Evolutionary conservation across 2,113 vertebrate species (phyloP).

Genomic region (Aspidoscelis tigris): DNA sequence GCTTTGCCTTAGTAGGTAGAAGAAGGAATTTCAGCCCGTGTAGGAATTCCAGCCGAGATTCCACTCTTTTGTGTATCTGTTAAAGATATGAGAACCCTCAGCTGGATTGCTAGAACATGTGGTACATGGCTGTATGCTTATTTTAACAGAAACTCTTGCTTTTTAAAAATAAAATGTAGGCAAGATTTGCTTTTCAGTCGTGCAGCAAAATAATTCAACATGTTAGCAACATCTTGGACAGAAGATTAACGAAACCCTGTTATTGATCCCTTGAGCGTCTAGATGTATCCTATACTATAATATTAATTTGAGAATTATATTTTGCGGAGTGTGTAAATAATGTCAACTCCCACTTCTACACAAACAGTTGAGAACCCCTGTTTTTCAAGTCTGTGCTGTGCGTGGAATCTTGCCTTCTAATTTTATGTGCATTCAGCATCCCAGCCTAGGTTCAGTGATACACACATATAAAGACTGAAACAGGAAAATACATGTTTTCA

Average conservation of each 20-base stretch:
- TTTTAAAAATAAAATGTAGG: neutral
- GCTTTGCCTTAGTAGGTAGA: no score
- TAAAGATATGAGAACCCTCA: no score
- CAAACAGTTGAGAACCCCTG: neutral
- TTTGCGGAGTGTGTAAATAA: conserved; percentile 1
- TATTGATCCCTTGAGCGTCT: neutral
- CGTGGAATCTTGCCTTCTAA: neutral
- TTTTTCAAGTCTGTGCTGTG: neutral
- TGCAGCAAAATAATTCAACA: neutral
- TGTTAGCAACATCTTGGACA: neutral
- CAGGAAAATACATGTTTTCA: neutral
- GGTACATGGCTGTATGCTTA: neutral
- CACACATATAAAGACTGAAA: neutral
- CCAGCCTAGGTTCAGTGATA: neutral
- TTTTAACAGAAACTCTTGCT: neutral
- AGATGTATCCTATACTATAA: neutral
- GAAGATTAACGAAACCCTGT: neutral
- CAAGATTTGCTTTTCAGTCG: neutral
- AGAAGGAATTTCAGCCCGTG: no score
- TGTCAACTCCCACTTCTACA: neutral
- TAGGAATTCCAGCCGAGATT: no score
- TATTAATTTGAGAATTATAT: neutral
- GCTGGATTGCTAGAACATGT: no score
- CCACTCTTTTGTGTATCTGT: no score
- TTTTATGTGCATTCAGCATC: neutral